Evolutionary conservation across 2,888 invertebrate genomes (phyloP), one percentile per base, ranked within the genome.

Genomic region (Tricholauxania praeusta): DNA sequence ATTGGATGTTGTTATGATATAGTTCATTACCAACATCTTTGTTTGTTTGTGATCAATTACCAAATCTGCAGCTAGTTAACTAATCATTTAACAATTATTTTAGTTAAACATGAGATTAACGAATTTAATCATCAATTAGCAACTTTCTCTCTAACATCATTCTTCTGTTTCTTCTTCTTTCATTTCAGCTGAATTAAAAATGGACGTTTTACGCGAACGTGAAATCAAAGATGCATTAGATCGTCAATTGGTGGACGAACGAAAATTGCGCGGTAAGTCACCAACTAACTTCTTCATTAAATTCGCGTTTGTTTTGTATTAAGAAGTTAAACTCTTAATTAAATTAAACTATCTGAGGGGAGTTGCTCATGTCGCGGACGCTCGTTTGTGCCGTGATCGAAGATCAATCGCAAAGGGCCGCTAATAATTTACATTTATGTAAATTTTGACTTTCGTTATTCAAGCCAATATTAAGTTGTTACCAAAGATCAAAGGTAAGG

Each of bases 171-270:
- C 53, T 70, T 70, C 59, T 55, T 10, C 70, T 72, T 62, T 51
- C 15, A 67, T 53, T 71, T 49, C 32, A 98, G 98, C 97, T 86
- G 97, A 98, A 89, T 90, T 98, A 81, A 97, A 97, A 89, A 96
- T 97, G 95, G 97, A 97, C 88, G 93, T 97, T 76, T 89, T 97
- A 79, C 91, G 96, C 83, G 97, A 98, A 89, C 90, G 96, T 83
- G 97, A 97, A 90, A 93, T 96, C 76, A 94, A 97, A 89, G 97
- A 97, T 89, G 96, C 94, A 84, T 88, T 97, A 84, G 97, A 98
- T 89, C 92, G 97, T 88, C 97, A 97, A 89, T 91, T 98, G 76
- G 90, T 93, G 80, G 97, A 97, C 86, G 97, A 98, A 88, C 95
- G 96, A 89, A 97, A 96, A 91, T 92, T 95, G 88, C 92, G 96